phyloP scores from a whole-genome alignment of 2,888 invertebrate genomes.

The Drosophila ezoana region DNA sequence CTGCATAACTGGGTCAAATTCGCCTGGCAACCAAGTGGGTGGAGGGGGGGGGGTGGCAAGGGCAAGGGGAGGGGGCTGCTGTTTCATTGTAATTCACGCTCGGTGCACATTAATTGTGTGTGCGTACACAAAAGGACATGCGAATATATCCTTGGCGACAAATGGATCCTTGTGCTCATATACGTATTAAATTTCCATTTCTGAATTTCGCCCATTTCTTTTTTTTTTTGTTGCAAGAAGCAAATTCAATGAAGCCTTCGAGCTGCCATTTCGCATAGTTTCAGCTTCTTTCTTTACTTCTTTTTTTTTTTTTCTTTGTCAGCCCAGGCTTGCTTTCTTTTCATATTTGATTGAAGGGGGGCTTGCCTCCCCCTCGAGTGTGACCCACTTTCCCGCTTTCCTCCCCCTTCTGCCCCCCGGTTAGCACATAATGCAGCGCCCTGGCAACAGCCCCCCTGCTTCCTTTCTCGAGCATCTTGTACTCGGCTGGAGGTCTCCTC shows the following conservation, averaged over 20 bases:
- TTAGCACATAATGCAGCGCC: constrained; percentile 61
- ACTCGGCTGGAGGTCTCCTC: constrained; percentile 55
- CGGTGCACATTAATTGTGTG: constrained; percentile 77
- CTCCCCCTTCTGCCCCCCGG: neutral
- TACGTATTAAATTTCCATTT: constrained; percentile 74
- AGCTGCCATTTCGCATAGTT: constrained; percentile 48
- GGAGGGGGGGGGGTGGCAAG: neutral
- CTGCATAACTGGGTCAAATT: constrained; percentile 67
- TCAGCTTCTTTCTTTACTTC: constrained; percentile 30
- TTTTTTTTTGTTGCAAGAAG: constrained; percentile 46
- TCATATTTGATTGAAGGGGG: constrained; percentile 35
- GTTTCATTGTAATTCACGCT: constrained; percentile 72
- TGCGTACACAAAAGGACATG: constrained; percentile 49
- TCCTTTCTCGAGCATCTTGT: constrained; percentile 14
- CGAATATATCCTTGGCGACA: constrained; percentile 73
- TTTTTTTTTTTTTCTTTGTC: constrained; percentile 2
- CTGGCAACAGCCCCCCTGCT: constrained; percentile 57
- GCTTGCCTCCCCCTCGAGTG: constrained; percentile 12
- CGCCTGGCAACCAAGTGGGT: constrained; percentile 56
- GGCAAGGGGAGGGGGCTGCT: constrained; percentile 1
- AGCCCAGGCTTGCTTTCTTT: constrained; percentile 39
- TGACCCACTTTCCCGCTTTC: too few relatives aligned
- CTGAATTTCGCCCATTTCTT: constrained; percentile 24
- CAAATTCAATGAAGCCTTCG: constrained; percentile 65
- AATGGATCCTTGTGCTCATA: constrained; percentile 40